These are phyloP conservation scores for Calyptomena viridis DNA, from an alignment of 2,113 vertebrate genomes.

Conservation along the genomic window DNA sequence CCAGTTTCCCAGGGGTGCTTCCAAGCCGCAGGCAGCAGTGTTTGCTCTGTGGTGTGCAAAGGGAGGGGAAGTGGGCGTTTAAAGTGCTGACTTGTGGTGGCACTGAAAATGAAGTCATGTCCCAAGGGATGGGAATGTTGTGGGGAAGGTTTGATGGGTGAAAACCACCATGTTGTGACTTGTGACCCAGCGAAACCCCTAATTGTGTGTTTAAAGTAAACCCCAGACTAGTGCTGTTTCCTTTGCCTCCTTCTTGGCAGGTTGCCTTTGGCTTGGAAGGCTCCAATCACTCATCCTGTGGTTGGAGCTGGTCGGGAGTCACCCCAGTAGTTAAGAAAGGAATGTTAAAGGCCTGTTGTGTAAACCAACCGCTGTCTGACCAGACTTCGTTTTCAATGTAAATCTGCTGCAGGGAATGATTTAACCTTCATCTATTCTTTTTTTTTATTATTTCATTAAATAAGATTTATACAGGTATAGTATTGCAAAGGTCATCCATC, in stretches of 20 bases:
- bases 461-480: constrained; percentile 77
- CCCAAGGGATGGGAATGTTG: not conserved
- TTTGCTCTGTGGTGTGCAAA: not conserved
- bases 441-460: constrained; percentile 74
- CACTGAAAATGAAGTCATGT: not conserved
- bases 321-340: not conserved
- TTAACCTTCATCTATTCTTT: constrained; percentile 72
- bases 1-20: not conserved
- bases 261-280: not conserved
- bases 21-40: not conserved
- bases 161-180: not conserved
- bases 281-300: not conserved
- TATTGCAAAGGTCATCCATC: constrained; percentile 72
- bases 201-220: not conserved
- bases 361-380: constrained; percentile 29
- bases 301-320: not conserved
- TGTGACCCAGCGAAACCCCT: not conserved
- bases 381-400: constrained; percentile 48
- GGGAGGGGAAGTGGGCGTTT: not conserved
- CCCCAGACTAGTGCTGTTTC: not conserved
- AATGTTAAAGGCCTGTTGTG: constrained; percentile 44
- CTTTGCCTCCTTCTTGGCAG: not conserved
- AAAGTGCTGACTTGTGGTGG: not conserved
- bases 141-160: not conserved
- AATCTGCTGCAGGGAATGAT: constrained; percentile 71